Base-by-base conservation (phyloP, 2,888 invertebrate genomes). In the Oxystoma pomonae region DNA sequence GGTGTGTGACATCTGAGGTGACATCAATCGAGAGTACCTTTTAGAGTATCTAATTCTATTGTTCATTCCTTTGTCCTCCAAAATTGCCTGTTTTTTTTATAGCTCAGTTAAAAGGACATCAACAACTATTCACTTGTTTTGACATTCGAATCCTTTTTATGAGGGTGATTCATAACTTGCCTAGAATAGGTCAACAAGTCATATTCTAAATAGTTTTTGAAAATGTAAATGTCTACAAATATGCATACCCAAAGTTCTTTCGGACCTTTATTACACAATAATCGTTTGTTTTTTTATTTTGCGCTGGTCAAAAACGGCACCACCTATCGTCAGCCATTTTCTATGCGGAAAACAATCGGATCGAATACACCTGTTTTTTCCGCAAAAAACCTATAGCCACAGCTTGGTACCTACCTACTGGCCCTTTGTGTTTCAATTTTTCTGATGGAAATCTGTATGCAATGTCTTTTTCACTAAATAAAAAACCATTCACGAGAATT, bases 261-360 rank as follows among this genome's bases (percentile, higher is more conserved):
- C n/a, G n/a, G n/a, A n/a, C n/a, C n/a, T n/a, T n/a, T n/a, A 35
- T 35, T 35, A 35, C 53, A 19, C 53, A 19, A 19, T 53, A 17
- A 16, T 5, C 16, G 5, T 53, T 53, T 53, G 5, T 19, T 5
- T 53, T 53, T 53, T 53, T 53, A 9, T 53, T 53, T 53, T 53
- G 7, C 3, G 53, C 7, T 53, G 3, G 5, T 53, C 53, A 53
- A 53, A 53, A 9, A 59, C 61, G 71, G 71, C 69, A 70, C 70
- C 72, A 72, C 72, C 71, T 71, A 71, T 58, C 60, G 70, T 67
- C 71, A 66, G 71, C 73, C 71, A 71, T 73, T 70, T 71, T 71
- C 16, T 61, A 66, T 61, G 64, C 64, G 63, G 64, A 56, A 65
- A 62, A 60, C 35, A 57, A 20, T 52, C 21, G 18, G 7, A 52